Base-by-base conservation (phyloP, 2,888 invertebrate genomes). In the Acleris cristana region DNA sequence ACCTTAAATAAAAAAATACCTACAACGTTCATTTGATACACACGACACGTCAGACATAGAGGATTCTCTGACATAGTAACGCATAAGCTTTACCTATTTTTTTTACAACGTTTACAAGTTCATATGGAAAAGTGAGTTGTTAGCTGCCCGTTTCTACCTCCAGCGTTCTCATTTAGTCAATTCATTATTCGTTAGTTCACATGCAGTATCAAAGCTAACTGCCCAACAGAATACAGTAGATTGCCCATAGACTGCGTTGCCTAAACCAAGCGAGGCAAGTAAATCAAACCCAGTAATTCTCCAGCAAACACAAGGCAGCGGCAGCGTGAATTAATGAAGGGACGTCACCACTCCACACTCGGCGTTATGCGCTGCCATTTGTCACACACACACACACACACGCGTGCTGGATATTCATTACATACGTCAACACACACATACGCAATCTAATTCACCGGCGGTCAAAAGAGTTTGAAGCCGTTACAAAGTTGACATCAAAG, bases 281-380 rank as follows among this genome's bases (percentile, higher is more conserved):
- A 60, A 57, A 67, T 67, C 62, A 57, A 58, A 48, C 16, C 40
- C 57, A 34, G 19, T 65, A 49, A 54, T 60, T 48, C 54, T 52
- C 57, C 53, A 53, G 57, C 57, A 62, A 66, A 67, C 61, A 55
- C 65, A 62, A 62, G 55, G 52, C 60, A 30, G 40, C 54, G 61
- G 48, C 26, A 58, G 48, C 62, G 57, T 34, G 62, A 67, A 67
- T 67, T 67, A 67, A 67, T 67, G 62, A 62, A 66, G 66, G 66
- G 62, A 53, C 52, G 62, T 62, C 66, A 62, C 56, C 66, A 62
- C 62, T 60, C 34, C 59, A 51, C 49, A 51, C 59, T 59, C 54
- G 44, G 23, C 64, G 63, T 23, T 52, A 23, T 48, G 45, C 57
- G 16, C 40, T 3, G 34, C 57, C 62, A 62, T 67, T 62, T 62